Evolutionary conservation across 2,113 vertebrate species (phyloP).

Genomic region (Dipodomys merriami): DNA sequence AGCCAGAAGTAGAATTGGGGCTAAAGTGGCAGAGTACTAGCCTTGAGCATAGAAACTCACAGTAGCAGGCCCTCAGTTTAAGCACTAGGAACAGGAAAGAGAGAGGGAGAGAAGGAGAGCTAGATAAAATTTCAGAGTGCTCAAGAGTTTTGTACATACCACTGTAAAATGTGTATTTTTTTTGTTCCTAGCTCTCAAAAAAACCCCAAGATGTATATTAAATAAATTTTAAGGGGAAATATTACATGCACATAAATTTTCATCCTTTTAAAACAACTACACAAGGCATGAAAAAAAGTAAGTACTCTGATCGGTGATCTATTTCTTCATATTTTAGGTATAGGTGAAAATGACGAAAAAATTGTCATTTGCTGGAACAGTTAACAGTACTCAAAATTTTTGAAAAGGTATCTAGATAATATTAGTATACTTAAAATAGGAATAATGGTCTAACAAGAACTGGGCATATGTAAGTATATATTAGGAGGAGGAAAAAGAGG

Average conservation of each 20-base stretch:
- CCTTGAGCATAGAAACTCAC: too few species aligned
- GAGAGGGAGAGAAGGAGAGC: too few species aligned
- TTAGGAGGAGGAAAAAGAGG: neutral
- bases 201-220: neutral
- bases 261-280: constrained; percentile 20
- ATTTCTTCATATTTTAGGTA: neutral
- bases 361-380: neutral
- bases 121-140: constrained; percentile 9
- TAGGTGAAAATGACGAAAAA: neutral
- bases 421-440: constrained; percentile 7
- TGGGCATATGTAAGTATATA: neutral
- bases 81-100: too few species aligned
- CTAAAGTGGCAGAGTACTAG: too few species aligned
- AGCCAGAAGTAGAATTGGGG: too few species aligned
- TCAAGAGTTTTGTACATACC: constrained; percentile 9
- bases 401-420: constrained; percentile 32
- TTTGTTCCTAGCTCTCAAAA: neutral
- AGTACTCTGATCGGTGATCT: constrained; percentile 1
- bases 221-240: constrained; percentile 15
- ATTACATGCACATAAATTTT: neutral
- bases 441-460: neutral
- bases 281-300: constrained; percentile 5
- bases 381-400: constrained; percentile 26
- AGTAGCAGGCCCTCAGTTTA: too few species aligned
- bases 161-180: constrained; percentile 20